Conservation (phyloP, 2,113 vertebrate species). For the Psophia crepitans region DNA sequence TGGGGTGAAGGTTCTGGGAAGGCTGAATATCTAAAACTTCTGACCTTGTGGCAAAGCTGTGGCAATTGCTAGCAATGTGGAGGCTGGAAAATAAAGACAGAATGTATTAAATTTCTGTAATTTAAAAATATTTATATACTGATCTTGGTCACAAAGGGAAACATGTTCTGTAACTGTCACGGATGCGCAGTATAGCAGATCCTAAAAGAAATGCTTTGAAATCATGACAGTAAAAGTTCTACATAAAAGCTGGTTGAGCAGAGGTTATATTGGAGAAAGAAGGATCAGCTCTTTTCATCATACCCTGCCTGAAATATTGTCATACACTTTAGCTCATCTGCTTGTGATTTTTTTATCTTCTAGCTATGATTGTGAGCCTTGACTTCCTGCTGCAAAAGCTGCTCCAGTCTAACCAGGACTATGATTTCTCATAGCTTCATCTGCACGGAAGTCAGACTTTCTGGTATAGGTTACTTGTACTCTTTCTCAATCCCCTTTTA, state of each 20-base stretch:
- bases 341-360: background rate
- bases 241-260: background rate
- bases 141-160: background rate
- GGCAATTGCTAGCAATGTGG: background rate
- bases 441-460: background rate
- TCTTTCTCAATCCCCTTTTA: background rate
- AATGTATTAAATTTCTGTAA: background rate
- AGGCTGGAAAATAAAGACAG: background rate
- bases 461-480: background rate
- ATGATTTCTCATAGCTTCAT: background rate
- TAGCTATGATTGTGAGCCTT: background rate
- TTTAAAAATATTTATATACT: background rate
- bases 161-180: background rate
- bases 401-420: background rate
- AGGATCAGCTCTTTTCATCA: background rate
- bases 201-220: background rate
- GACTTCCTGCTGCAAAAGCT: background rate
- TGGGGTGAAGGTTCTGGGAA: background rate
- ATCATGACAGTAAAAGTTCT: background rate
- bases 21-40: background rate
- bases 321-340: background rate
- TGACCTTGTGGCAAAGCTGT: background rate
- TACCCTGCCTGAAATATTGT: background rate
- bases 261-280: background rate
- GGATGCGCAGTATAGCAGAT: background rate